phyloP scores from a whole-genome alignment of 1,140 invertebrate species.

The Brachionus koreanus region DNA sequence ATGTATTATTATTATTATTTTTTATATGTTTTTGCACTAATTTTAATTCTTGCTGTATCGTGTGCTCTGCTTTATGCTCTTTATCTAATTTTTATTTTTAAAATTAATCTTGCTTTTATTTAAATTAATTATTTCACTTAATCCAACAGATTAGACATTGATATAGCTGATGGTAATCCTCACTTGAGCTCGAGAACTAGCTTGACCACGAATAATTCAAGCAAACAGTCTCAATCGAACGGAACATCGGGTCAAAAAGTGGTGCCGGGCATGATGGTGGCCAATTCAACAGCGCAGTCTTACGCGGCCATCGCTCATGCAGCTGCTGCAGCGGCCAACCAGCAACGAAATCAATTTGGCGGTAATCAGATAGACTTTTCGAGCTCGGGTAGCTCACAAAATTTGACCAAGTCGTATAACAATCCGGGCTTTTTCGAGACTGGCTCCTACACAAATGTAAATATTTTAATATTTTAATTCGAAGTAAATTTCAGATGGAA shows the following conservation, averaged over 20 bases:
- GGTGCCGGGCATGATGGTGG: neutral
- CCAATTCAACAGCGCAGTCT: neutral
- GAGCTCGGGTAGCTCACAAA: neutral
- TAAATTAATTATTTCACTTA: neutral
- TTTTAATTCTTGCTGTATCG: neutral
- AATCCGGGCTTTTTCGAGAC: constrained; percentile 41
- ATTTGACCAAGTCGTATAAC: constrained; percentile 35
- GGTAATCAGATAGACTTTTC: constrained; percentile 20
- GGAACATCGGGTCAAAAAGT: neutral
- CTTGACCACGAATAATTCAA: constrained; percentile 1
- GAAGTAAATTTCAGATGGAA: neutral
- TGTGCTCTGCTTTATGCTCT: constrained; percentile 32
- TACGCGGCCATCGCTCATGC: constrained; percentile 33
- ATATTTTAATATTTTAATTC: constrained; percentile 12
- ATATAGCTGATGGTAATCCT: constrained; percentile 25
- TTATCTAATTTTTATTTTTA: neutral
- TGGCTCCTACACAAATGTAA: constrained; percentile 18
- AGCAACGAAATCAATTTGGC: constrained; percentile 37
- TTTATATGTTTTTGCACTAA: constrained; percentile 1
- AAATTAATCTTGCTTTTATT: neutral
- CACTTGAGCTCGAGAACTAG: constrained; percentile 20
- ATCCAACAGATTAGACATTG: constrained; percentile 15
- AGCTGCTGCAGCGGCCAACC: constrained; percentile 32
- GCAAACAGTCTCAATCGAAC: constrained; percentile 13
- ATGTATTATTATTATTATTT: constrained; percentile 26